Evolutionary conservation across 2,113 vertebrate species (phyloP).

Genomic region (Vimba vimba): DNA sequence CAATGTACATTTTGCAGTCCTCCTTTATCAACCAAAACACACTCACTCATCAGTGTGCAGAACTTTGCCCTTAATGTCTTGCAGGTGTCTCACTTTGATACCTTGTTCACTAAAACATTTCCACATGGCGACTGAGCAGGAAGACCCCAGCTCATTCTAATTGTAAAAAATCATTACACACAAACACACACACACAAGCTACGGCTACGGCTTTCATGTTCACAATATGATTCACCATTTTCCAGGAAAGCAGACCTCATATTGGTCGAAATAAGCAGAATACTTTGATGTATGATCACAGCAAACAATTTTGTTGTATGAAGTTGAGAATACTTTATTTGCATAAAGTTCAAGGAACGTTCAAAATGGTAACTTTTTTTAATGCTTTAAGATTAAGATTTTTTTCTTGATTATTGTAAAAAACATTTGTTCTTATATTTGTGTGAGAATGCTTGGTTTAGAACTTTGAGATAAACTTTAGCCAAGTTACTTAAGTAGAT

Average conservation of each 20-base stretch:
- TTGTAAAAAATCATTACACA: conserved; percentile 37
- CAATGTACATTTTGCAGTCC: neutral
- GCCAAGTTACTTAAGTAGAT: neutral
- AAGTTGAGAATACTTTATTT: neutral
- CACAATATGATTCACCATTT: conserved; percentile 9
- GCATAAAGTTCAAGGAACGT: neutral
- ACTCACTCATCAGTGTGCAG: neutral
- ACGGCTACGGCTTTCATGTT: conserved; percentile 1
- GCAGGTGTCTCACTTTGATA: conserved; percentile 73
- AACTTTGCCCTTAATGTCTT: conserved; percentile 76
- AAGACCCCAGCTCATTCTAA: conserved; percentile 26
- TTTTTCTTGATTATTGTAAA: neutral
- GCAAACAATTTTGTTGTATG: neutral
- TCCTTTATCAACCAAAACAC: neutral
- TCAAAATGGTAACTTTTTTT: neutral
- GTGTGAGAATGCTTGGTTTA: neutral
- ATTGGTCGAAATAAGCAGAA: neutral
- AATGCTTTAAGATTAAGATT: neutral
- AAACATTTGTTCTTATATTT: neutral
- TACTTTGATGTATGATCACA: neutral
- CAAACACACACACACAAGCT: neutral
- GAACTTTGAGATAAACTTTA: neutral
- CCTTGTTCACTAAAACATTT: conserved; percentile 78
- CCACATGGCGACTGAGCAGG: conserved; percentile 77
- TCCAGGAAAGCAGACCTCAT: neutral